A percentile compares a stretch with the other conserved stretches of the same genome.
Conservation (phyloP, 2,888 invertebrate genomes). For the Hypercompe scribonia region DNA sequence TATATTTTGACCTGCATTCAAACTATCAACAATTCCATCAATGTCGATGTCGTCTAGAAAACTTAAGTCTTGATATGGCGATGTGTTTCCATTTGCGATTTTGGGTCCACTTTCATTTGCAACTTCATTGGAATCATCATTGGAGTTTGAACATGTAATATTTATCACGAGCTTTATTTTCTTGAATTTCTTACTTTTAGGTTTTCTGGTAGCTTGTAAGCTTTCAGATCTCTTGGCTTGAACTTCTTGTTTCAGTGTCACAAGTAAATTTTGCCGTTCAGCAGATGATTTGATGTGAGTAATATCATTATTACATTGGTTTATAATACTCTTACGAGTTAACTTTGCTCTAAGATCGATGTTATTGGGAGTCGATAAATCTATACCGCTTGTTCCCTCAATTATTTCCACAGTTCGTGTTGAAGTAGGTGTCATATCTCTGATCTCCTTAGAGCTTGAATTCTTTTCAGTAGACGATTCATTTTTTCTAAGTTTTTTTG, state of each 20-base stretch:
- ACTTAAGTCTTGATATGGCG: conserved; percentile 61
- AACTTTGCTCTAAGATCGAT: conserved; percentile 21
- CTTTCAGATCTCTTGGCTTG: neutral
- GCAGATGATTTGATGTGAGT: conserved; percentile 24
- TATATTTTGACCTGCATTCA: conserved; percentile 40
- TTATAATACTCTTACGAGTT: conserved; percentile 15
- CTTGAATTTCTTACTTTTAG: conserved; percentile 49
- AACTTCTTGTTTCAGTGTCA: conserved; percentile 46
- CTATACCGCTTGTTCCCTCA: neutral
- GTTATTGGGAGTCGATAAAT: neutral
- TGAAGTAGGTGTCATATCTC: neutral
- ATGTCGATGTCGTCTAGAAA: conserved; percentile 75
- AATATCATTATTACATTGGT: neutral
- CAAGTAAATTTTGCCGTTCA: conserved; percentile 51
- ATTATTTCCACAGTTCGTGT: conserved; percentile 10
- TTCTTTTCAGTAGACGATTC: neutral
- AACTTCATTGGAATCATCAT: conserved; percentile 40
- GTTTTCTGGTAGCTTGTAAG: conserved; percentile 22
- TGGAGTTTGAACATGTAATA: conserved; percentile 51
- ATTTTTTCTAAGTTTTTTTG: neutral
- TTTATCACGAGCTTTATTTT: conserved; percentile 66
- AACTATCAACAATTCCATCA: conserved; percentile 71
- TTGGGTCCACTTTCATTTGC: conserved; percentile 30
- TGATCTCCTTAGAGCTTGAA: neutral
- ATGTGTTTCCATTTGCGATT: conserved; percentile 29